Evolutionary conservation across 1,140 invertebrate genomes (phyloP).

Genomic region (Prorops nasuta): DNA sequence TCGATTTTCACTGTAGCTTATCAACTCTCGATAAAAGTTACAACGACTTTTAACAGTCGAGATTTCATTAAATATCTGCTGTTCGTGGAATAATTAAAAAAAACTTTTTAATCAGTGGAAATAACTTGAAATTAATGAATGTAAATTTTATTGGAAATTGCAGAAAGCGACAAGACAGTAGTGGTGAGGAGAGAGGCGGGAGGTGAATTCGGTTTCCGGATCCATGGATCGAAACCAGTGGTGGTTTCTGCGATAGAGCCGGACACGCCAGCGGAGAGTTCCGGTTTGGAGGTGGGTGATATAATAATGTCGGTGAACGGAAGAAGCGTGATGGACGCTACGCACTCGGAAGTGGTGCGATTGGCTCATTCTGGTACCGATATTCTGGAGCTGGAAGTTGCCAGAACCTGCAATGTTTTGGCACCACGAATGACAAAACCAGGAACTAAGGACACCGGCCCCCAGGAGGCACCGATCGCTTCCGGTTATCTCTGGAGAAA

Average conservation of each 20-base stretch:
- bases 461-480: conserved; percentile 64
- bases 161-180: conserved; percentile 85
- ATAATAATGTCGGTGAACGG: conserved; percentile 92
- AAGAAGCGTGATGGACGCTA: conserved; percentile 81
- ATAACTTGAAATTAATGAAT: too few relatives aligned
- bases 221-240: conserved; percentile 92
- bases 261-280: conserved; percentile 84
- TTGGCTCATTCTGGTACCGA: conserved; percentile 86
- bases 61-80: too few relatives aligned
- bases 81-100: too few relatives aligned
- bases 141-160: too few relatives aligned
- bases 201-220: conserved; percentile 92
- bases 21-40: too few relatives aligned
- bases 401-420: conserved; percentile 78
- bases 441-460: conserved; percentile 56
- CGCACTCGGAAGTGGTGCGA: conserved; percentile 92
- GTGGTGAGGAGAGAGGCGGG: conserved; percentile 73
- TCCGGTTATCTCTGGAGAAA: conserved; percentile 80
- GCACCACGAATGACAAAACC: conserved; percentile 55
- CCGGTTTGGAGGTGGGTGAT: conserved; percentile 90
- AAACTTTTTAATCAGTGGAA: too few relatives aligned
- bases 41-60: too few relatives aligned
- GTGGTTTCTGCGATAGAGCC: conserved; percentile 93
- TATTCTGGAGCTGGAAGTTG: conserved; percentile 82
- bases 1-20: too few relatives aligned